Conservation (phyloP, 2,797 vertebrate genomes). For the Gymnoscopelus braueri region DNA sequence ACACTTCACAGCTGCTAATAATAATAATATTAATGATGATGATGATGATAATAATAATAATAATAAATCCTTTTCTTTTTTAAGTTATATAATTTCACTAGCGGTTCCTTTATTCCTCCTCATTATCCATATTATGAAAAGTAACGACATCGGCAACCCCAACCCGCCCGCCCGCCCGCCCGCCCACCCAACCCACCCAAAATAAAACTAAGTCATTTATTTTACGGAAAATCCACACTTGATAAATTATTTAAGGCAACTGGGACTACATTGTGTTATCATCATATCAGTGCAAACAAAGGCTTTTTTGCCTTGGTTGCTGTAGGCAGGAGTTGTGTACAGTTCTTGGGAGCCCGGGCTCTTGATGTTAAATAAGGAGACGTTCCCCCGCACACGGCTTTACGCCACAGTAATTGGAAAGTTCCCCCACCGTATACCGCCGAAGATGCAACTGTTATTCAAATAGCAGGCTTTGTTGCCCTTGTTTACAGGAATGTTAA, state of each 20-base stretch:
- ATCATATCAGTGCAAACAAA: constrained; percentile 53
- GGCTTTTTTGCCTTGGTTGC: constrained; percentile 32
- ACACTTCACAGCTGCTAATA: too few species aligned
- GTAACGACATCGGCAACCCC: constrained; percentile 27
- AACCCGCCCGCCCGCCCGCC: neutral
- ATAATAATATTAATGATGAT: too few species aligned
- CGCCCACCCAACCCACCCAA: too few species aligned
- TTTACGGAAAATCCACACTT: constrained; percentile 70
- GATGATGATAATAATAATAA: too few species aligned
- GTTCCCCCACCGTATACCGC: constrained; percentile 32
- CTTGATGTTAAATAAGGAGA: constrained; percentile 72
- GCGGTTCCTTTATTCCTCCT: too few species aligned
- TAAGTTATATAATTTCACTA: too few species aligned
- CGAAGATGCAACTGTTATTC: constrained; percentile 51
- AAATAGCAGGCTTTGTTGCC: constrained; percentile 64
- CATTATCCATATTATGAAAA: constrained; percentile 12
- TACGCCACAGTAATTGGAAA: constrained; percentile 69
- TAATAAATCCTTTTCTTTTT: too few species aligned
- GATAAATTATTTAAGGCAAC: constrained; percentile 80
- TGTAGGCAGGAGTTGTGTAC: constrained; percentile 60
- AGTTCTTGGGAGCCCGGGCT: constrained; percentile 35
- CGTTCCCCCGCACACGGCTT: constrained; percentile 40
- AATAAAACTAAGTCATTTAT: constrained; percentile 65
- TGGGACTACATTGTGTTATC: constrained; percentile 62
- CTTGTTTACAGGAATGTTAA: constrained; percentile 72